A percentile compares a stretch with the other conserved stretches of the same genome.
Evolutionary conservation across 1,140 invertebrate species (phyloP).

Genomic region (Papilio xuthus): DNA sequence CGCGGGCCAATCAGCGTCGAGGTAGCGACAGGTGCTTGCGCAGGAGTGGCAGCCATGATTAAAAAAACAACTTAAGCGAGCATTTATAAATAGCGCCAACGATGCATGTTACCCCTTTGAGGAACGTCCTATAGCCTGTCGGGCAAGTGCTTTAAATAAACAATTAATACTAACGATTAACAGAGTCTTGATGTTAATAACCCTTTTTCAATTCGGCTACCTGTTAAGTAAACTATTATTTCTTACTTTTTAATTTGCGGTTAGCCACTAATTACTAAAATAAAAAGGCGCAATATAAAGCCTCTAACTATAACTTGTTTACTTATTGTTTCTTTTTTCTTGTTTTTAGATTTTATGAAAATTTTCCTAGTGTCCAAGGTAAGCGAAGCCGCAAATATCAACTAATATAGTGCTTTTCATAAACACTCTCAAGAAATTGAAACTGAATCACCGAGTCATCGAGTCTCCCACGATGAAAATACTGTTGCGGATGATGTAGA

Average conservation of each 20-base stretch:
- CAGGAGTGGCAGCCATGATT: conserved; percentile 43
- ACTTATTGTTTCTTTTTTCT: too few relatives aligned
- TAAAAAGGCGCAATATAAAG: too few relatives aligned
- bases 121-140: conserved; percentile 45
- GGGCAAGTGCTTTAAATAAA: conserved; percentile 41
- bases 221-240: conserved; percentile 19
- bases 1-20: conserved; percentile 51
- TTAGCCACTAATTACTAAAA: not conserved
- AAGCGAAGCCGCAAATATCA: too few relatives aligned
- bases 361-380: too few relatives aligned
- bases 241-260: not conserved
- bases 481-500: conserved; percentile 15
- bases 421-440: not conserved
- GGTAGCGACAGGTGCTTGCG: conserved; percentile 54
- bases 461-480: conserved; percentile 12
- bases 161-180: conserved; percentile 36
- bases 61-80: conserved; percentile 50
- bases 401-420: too few relatives aligned
- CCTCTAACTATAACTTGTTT: too few relatives aligned
- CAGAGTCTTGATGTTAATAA: conserved; percentile 40
- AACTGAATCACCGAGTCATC: not conserved
- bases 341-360: too few relatives aligned
- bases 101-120: conserved; percentile 52
- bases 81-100: conserved; percentile 63
- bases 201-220: conserved; percentile 36